These are phyloP conservation scores for Zaprionus bogoriensis DNA, from an alignment of 2,888 invertebrate species.

Conservation along the genomic window DNA sequence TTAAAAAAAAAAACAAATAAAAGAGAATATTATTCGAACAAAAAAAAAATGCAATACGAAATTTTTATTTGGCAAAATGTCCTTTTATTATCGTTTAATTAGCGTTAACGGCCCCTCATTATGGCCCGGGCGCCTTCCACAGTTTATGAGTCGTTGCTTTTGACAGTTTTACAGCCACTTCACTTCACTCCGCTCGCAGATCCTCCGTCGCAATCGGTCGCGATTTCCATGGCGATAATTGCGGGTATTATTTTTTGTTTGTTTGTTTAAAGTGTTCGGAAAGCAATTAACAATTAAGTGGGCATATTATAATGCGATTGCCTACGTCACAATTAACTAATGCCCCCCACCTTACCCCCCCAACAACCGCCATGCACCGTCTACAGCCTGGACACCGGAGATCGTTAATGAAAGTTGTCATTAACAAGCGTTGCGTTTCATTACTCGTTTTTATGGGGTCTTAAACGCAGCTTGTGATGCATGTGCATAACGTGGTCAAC, in stretches of 20 bases:
- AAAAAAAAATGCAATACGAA: slow-evolving; percentile 52
- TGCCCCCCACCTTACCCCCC: slow-evolving; percentile 29
- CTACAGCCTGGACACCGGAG: not conserved
- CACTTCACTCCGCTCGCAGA: slow-evolving; percentile 4
- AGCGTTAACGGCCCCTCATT: slow-evolving; percentile 34
- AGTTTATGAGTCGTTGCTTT: slow-evolving; percentile 50
- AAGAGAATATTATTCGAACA: slow-evolving; percentile 77
- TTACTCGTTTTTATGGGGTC: slow-evolving; percentile 42
- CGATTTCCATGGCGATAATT: slow-evolving; percentile 56
- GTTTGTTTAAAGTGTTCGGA: slow-evolving; percentile 71
- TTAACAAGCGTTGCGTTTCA: slow-evolving; percentile 49
- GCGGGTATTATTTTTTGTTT: slow-evolving; percentile 52
- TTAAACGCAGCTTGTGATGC: slow-evolving; percentile 17
- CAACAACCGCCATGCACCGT: not conserved
- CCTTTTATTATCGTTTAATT: slow-evolving; percentile 67
- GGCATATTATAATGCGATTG: slow-evolving; percentile 66
- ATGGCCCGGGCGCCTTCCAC: slow-evolving; percentile 7
- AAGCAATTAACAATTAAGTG: slow-evolving; percentile 73
- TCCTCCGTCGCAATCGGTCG: slow-evolving; percentile 16
- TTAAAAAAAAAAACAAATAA: slow-evolving; percentile 73
- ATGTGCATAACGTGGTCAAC: slow-evolving; percentile 22
- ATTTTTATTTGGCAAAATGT: slow-evolving; percentile 39
- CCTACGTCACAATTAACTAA: slow-evolving; percentile 73
- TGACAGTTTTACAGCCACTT: slow-evolving; percentile 64
- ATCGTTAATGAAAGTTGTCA: slow-evolving; percentile 64